phyloP scores from a whole-genome alignment of 2,888 invertebrate species.

The Ophioninae sp. region DNA sequence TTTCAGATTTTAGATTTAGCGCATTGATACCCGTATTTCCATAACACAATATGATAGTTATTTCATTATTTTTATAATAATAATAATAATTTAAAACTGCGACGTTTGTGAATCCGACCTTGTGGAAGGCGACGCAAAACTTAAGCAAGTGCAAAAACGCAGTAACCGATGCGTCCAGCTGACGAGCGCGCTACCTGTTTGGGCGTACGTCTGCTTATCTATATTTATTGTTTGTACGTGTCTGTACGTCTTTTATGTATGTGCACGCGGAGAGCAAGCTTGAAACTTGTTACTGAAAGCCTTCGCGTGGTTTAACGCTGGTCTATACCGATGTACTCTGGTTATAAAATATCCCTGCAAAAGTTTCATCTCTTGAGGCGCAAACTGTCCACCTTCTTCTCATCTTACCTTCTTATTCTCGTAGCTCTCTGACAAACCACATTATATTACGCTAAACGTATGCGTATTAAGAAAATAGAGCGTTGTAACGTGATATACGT shows the following conservation, averaged over 20 bases:
- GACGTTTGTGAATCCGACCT: constrained; percentile 51
- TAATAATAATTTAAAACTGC: constrained; percentile 27
- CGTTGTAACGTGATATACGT: constrained; percentile 13
- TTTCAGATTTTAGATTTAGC: no score
- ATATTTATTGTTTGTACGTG: constrained; percentile 7
- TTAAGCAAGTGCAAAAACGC: constrained; percentile 46
- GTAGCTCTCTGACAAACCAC: constrained; percentile 56
- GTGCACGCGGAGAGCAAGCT: constrained; percentile 16
- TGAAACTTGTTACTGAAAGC: constrained; percentile 53
- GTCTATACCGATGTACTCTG: constrained; percentile 5
- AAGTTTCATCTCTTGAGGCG: constrained; percentile 52
- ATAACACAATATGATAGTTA: not conserved
- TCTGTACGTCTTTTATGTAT: not conserved
- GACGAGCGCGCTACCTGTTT: constrained; percentile 23
- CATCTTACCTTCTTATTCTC: constrained; percentile 57
- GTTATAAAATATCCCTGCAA: constrained; percentile 44
- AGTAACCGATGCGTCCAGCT: constrained; percentile 61
- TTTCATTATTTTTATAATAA: no score
- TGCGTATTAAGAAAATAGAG: constrained; percentile 45
- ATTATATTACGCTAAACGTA: constrained; percentile 54
- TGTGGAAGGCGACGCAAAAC: constrained; percentile 29
- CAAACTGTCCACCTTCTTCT: constrained; percentile 46
- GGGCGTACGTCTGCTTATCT: not conserved
- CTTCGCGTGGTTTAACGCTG: constrained; percentile 48
- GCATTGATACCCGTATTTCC: not conserved